Percentiles rank a stretch among this genome's conserved stretches.
Conservation (phyloP, 2,797 vertebrate species). For the Chloroceryle amazona region DNA sequence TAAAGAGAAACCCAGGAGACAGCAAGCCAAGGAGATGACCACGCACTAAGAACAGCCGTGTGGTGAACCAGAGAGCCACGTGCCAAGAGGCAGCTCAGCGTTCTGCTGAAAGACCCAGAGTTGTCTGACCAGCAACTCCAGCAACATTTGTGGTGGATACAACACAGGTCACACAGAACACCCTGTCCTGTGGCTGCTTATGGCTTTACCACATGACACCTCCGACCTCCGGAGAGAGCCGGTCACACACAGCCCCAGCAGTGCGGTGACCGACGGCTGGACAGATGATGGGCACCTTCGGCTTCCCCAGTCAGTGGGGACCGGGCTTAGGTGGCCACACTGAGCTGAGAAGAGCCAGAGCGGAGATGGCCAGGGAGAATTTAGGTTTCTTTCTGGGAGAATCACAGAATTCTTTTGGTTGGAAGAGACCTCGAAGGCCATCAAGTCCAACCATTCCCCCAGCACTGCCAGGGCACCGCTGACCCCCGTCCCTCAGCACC, state of each 20-base stretch:
- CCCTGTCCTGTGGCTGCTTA: no score
- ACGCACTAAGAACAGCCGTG: no score
- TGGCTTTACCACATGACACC: neutral
- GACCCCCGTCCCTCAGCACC: neutral
- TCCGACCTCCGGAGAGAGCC: neutral
- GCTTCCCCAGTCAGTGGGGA: neutral
- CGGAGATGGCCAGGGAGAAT: neutral
- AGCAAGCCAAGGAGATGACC: no score
- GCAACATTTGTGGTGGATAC: no score
- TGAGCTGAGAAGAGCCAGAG: neutral
- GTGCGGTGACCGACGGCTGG: neutral
- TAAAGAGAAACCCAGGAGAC: no score
- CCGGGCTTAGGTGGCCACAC: neutral
- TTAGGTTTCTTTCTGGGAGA: neutral
- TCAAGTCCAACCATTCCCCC: no score
- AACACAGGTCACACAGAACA: no score
- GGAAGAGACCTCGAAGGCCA: no score
- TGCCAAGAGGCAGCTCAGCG: no score
- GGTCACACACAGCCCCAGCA: neutral
- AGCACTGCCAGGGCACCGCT: neutral
- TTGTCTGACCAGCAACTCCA: no score
- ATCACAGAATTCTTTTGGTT: neutral
- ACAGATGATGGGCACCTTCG: neutral
- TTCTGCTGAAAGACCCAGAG: no score
- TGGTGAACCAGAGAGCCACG: no score